Percentiles rank a stretch among this genome's conserved stretches.
phyloP scores from a whole-genome alignment of 2,113 vertebrate species.

The Pelmatolapia mariae region DNA sequence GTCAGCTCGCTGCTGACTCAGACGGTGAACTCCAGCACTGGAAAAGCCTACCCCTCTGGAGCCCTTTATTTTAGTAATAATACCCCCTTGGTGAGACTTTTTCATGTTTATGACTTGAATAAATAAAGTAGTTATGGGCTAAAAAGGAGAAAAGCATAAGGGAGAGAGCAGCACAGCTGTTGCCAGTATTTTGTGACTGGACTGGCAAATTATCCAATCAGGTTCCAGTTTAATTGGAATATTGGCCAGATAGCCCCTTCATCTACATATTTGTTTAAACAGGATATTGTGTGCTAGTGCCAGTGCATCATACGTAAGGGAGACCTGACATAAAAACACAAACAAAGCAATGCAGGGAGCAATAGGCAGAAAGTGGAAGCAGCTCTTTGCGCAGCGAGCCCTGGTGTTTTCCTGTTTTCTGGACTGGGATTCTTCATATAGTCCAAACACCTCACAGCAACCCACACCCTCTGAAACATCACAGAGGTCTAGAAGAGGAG shows the following conservation, averaged over 20 bases:
- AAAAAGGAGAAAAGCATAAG: background rate
- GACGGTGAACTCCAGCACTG: constrained; percentile 49
- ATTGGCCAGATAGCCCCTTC: constrained; percentile 36
- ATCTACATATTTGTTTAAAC: constrained; percentile 70
- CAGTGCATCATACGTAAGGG: constrained; percentile 70
- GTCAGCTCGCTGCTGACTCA: constrained; percentile 70
- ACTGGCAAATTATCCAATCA: constrained; percentile 42
- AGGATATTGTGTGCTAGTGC: constrained; percentile 69
- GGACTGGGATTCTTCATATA: constrained; percentile 44
- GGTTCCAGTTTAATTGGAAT: constrained; percentile 45
- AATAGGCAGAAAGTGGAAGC: constrained; percentile 41
- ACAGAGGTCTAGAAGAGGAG: constrained; percentile 14
- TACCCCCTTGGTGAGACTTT: constrained; percentile 51
- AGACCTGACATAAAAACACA: constrained; percentile 75
- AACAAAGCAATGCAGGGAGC: constrained; percentile 44
- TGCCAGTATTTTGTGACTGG: constrained; percentile 17
- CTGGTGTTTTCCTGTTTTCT: constrained; percentile 39
- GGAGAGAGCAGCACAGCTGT: constrained; percentile 2
- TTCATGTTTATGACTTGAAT: constrained; percentile 61
- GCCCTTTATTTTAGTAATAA: constrained; percentile 61
- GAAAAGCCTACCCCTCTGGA: constrained; percentile 55
- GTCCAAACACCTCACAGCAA: constrained; percentile 45
- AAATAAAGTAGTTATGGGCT: constrained; percentile 54
- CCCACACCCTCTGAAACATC: background rate
- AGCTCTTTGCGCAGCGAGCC: constrained; percentile 24